Conservation (phyloP, 2,888 invertebrate species). For the Philhelius pedissequus region DNA sequence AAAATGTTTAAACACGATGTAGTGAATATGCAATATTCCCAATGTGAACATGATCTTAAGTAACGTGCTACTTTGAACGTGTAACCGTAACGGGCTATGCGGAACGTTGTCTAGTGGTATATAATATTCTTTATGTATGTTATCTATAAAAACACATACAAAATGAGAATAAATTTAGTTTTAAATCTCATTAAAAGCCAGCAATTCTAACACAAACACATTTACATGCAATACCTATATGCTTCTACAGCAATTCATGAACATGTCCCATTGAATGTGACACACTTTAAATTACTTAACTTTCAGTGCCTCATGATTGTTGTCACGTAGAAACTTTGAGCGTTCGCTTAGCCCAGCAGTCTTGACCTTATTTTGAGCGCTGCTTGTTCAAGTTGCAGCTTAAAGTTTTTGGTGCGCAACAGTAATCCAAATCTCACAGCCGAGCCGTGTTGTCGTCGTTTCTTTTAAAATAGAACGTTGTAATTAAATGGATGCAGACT, state of each 20-base stretch:
- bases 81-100: too few relatives aligned
- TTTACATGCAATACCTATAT: too few relatives aligned
- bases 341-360: constrained; percentile 29
- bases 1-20: too few relatives aligned
- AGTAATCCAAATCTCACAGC: constrained; percentile 42
- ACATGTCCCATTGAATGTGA: constrained; percentile 58
- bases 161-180: neutral
- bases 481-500: constrained; percentile 65
- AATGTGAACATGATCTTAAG: too few relatives aligned
- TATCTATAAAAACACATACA: too few relatives aligned
- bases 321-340: constrained; percentile 49
- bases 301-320: constrained; percentile 31
- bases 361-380: constrained; percentile 63
- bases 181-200: neutral
- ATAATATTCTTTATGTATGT: too few relatives aligned
- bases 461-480: constrained; percentile 49
- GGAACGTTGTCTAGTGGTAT: too few relatives aligned
- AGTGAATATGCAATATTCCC: too few relatives aligned
- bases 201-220: neutral
- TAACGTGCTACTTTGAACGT: too few relatives aligned
- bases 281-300: constrained; percentile 64
- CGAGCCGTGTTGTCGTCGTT: too few relatives aligned
- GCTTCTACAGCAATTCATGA: constrained; percentile 53
- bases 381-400: constrained; percentile 51
- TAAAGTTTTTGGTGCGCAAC: constrained; percentile 40